Evolutionary conservation across 1,140 invertebrate genomes (phyloP).

Genomic region (Pectinophora gossypiella): DNA sequence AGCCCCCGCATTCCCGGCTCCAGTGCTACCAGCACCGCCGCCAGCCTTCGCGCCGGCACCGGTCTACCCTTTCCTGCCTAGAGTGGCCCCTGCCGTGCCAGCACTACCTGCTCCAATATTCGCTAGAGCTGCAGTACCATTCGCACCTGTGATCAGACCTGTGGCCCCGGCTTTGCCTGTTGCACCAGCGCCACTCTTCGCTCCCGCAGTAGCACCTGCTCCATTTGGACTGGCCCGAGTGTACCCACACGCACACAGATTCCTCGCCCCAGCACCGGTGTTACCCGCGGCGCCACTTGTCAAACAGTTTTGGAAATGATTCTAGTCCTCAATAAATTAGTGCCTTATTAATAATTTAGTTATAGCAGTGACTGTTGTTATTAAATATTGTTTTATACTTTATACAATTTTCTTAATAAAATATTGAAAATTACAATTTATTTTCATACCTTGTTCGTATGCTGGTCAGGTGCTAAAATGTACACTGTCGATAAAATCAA

Average conservation of each 20-base stretch:
- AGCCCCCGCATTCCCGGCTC: slow-evolving; percentile 27
- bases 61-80: slow-evolving; percentile 17
- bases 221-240: too few species aligned
- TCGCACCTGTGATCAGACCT: slow-evolving; percentile 37
- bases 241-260: too few species aligned
- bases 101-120: slow-evolving; percentile 13
- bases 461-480: background rate
- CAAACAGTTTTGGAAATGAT: slow-evolving; percentile 58
- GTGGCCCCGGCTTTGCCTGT: slow-evolving; percentile 23
- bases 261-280: slow-evolving; percentile 29
- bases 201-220: slow-evolving; percentile 15
- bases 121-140: slow-evolving; percentile 22
- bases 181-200: slow-evolving; percentile 25
- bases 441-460: background rate
- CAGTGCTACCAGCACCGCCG: slow-evolving; percentile 18
- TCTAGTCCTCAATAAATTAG: slow-evolving; percentile 26
- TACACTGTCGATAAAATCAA: background rate
- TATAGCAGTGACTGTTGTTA: slow-evolving; percentile 10
- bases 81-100: slow-evolving; percentile 13
- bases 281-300: slow-evolving; percentile 35
- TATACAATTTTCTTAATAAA: slow-evolving; percentile 32
- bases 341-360: slow-evolving; percentile 25
- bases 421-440: background rate
- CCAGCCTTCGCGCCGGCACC: too few species aligned
- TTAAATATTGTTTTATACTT: slow-evolving; percentile 1